Evolutionary conservation across 2,113 vertebrate species (phyloP).

Genomic region (Oncorhynchus clarkii): DNA sequence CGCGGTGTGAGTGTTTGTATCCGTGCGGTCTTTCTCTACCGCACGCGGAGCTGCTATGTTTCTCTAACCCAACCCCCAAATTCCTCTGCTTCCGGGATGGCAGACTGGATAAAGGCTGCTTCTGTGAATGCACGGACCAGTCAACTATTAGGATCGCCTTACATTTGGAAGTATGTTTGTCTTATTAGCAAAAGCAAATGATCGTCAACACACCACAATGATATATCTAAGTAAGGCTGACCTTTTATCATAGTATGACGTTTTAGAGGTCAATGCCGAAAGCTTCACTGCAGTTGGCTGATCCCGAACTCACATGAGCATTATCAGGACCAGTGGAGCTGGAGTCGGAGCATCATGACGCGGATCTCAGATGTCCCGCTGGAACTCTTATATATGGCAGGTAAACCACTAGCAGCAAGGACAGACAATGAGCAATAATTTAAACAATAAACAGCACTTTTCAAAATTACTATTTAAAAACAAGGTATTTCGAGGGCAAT

Average conservation of each 20-base stretch:
- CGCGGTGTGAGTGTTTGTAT: conserved; percentile 36
- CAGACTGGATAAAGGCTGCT: conserved; percentile 1
- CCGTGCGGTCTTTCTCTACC: conserved; percentile 43
- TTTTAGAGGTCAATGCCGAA: conserved; percentile 51
- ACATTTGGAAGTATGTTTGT: neutral
- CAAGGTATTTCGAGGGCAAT: too few species aligned
- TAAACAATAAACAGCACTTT: too few species aligned
- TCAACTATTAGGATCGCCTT: neutral
- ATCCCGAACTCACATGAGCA: neutral
- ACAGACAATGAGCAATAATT: too few species aligned
- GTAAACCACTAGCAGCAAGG: too few species aligned
- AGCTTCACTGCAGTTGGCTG: conserved; percentile 40
- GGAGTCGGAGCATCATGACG: too few species aligned
- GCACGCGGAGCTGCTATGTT: conserved; percentile 30
- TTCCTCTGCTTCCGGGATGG: conserved; percentile 57
- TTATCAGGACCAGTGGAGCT: conserved; percentile 49
- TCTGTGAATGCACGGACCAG: neutral
- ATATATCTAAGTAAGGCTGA: conserved; percentile 10
- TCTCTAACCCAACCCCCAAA: conserved; percentile 35
- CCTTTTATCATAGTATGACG: conserved; percentile 49
- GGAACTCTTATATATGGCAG: too few species aligned
- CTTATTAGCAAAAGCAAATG: neutral
- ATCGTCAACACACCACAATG: neutral
- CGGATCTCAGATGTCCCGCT: too few species aligned
- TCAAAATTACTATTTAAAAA: too few species aligned